Conservation (phyloP, 2,797 vertebrate genomes). For the Sebastes matsubarae region DNA sequence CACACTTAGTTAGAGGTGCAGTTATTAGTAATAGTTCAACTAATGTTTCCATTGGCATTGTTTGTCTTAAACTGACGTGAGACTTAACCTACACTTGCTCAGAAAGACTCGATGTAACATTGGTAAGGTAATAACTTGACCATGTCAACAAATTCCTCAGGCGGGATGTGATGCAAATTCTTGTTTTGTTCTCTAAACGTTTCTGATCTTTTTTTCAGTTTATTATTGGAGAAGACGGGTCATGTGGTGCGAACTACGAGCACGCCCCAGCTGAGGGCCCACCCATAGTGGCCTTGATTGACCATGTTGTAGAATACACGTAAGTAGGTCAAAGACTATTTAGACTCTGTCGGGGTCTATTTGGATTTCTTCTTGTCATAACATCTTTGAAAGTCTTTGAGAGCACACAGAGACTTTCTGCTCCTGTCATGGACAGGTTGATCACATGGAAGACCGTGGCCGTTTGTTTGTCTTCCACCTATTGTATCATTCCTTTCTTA, state of each 20-base stretch:
- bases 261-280: conserved; percentile 95
- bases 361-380: background rate
- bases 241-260: conserved; percentile 92
- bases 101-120: background rate
- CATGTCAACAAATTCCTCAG: background rate
- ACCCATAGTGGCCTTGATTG: conserved; percentile 90
- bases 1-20: background rate
- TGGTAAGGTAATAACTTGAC: background rate
- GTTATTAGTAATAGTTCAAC: background rate
- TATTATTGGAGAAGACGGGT: conserved; percentile 94
- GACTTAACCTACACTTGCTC: background rate
- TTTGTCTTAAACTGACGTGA: background rate
- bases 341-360: background rate
- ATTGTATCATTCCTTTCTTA: background rate
- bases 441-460: background rate
- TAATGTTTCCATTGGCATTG: background rate
- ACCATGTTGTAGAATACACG: conserved; percentile 94
- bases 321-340: conserved; percentile 74
- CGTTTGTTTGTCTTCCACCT: background rate
- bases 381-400: background rate
- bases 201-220: conserved; percentile 81
- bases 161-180: background rate
- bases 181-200: background rate
- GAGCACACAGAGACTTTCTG: background rate
- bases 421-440: background rate